Evolutionary conservation across 2,888 invertebrate species (phyloP).

Genomic region (Pseudoips prasinana): DNA sequence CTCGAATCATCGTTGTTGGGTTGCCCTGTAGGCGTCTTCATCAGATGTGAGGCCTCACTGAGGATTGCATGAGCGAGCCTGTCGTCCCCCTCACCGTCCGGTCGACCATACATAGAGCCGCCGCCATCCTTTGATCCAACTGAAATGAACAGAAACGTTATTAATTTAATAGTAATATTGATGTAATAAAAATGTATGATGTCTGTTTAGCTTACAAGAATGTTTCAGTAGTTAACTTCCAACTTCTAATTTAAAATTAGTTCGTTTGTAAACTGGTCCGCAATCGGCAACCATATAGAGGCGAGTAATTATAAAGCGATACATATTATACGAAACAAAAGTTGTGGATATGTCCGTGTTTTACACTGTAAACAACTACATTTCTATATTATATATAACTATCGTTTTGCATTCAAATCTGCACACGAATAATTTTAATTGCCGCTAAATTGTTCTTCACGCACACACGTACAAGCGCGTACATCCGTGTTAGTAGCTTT

Average conservation of each 20-base stretch:
- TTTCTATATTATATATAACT: constrained; percentile 31
- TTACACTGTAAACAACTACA: constrained; percentile 21
- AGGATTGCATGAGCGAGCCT: constrained; percentile 94
- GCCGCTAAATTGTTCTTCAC: constrained; percentile 65
- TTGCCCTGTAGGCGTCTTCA: constrained; percentile 84
- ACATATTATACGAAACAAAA: constrained; percentile 11
- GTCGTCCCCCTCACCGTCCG: constrained; percentile 92
- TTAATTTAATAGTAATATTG: too few relatives aligned
- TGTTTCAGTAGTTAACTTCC: too few relatives aligned
- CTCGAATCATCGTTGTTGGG: constrained; percentile 83
- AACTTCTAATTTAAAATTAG: too few relatives aligned
- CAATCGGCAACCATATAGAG: neutral
- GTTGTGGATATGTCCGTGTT: constrained; percentile 13
- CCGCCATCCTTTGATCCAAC: constrained; percentile 91
- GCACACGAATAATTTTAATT: constrained; percentile 66
- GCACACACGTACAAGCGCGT: constrained; percentile 36
- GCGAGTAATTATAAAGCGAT: constrained; percentile 8
- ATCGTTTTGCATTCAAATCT: constrained; percentile 47
- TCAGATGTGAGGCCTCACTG: constrained; percentile 94
- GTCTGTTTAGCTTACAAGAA: too few relatives aligned
- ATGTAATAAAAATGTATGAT: too few relatives aligned
- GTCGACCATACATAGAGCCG: constrained; percentile 87
- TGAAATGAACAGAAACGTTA: constrained; percentile 41
- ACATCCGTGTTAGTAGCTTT: constrained; percentile 38
- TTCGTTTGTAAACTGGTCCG: too few relatives aligned